Percentiles rank a stretch among this genome's conserved stretches.
phyloP scores from a whole-genome alignment of 2,113 vertebrate genomes.

The Sinocyclocheilus rhinocerous region DNA sequence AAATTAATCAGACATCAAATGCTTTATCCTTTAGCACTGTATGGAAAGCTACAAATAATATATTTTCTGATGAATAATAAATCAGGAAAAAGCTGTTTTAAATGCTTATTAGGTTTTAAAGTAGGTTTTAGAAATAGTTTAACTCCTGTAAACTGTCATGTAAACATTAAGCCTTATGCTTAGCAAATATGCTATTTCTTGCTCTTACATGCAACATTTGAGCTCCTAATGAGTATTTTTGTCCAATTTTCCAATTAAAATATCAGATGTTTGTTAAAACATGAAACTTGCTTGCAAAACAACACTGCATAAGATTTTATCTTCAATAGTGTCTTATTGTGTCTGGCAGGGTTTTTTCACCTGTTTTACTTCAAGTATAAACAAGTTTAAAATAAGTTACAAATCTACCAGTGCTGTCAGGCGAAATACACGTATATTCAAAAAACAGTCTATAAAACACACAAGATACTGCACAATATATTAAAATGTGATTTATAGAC shows the following conservation, averaged over 20 bases:
- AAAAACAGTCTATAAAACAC: background rate
- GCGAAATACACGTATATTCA: background rate
- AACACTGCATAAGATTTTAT: background rate
- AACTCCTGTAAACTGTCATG: background rate
- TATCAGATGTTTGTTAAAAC: background rate
- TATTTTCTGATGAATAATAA: background rate
- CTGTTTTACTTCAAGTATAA: background rate
- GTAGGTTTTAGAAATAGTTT: background rate
- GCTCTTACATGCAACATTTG: background rate
- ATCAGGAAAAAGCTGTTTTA: background rate
- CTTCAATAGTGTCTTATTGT: background rate
- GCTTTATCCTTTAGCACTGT: background rate
- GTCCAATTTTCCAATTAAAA: background rate
- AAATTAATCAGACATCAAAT: background rate
- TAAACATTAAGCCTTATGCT: background rate
- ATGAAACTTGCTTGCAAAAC: background rate
- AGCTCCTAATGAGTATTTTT: background rate
- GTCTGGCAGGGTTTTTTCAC: background rate
- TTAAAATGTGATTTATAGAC: background rate
- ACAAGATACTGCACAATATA: background rate
- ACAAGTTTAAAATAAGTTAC: background rate
- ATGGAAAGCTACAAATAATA: background rate
- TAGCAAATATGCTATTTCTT: background rate
- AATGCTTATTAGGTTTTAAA: background rate
- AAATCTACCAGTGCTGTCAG: background rate